Evolutionary conservation across 2,888 invertebrate species (phyloP), one percentile per base, ranked within the genome.

Genomic region (Sinotaia quadrata): DNA sequence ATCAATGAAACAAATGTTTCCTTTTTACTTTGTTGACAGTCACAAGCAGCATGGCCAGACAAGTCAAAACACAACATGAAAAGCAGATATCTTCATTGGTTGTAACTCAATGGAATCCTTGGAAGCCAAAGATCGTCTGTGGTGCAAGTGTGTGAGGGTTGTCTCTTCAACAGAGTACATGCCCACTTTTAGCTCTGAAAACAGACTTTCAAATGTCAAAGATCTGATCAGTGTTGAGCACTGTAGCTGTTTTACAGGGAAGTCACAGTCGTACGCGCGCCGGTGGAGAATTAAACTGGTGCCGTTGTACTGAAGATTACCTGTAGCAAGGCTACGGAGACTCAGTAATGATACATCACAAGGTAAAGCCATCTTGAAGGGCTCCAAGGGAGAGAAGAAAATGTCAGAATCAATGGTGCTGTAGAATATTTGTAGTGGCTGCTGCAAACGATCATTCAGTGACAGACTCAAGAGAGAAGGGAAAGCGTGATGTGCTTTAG

Each of bases 251-350:
- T 18, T 18, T 1, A 59, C 33, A 0, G 78, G 78, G 60, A 80
- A 82, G 49, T 72, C 76, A 73, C 84, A 84, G 56, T 74, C 75
- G 60, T 78, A 82, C 7, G 82, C 84, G 52, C 78, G 63, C n/a
- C 81, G 75, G 56, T 84, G 83, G n/a, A 84, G 61, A 29, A 83
- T 76, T 15, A 84, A 36, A 67, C 81, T 80, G n/a, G 82, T 82
- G 24, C 81, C 82, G 63, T 79, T 81, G 66, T 81, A 81, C n/a
- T 74, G 66, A 15, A 78, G 59, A 57, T 82, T 77, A 5, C 77
- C 72, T 29, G 75, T 80, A 34, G 78, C 75, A 33, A 84, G 70
- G 33, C 80, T 81, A 33, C 80, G 78, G 56, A 85, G 62, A 63
- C 76, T 80, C n/a, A 82, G 77, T 24, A 81, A 29, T 44, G 76